phyloP scores from a whole-genome alignment of 2,888 invertebrate species.

The Aproaerema taeniolella region DNA sequence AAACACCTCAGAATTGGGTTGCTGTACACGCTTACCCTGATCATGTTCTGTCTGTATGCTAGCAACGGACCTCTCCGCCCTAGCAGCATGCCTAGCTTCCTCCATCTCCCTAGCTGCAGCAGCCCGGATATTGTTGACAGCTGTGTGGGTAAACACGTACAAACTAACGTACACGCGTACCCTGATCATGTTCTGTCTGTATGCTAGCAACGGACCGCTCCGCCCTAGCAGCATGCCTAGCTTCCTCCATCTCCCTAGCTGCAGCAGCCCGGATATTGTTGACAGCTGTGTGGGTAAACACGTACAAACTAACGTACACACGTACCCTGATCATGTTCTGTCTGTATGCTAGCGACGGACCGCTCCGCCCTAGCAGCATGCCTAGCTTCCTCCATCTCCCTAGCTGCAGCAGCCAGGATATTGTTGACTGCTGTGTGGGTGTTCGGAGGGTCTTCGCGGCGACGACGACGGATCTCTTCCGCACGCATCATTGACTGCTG shows the following conservation, averaged over 20 bases:
- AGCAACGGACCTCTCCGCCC: conserved; percentile 42
- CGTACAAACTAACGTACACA: too few relatives aligned
- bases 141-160: conserved; percentile 69
- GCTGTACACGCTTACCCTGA: conserved; percentile 43
- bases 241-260: conserved; percentile 69
- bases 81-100: conserved; percentile 50
- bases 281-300: conserved; percentile 68
- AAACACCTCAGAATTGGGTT: too few relatives aligned
- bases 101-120: conserved; percentile 72
- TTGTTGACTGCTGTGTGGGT: conserved; percentile 71
- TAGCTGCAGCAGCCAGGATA: conserved; percentile 65
- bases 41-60: conserved; percentile 68
- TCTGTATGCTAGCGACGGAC: conserved; percentile 61
- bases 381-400: conserved; percentile 68
- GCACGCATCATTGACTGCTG: conserved; percentile 75
- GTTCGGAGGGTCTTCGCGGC: conserved; percentile 57
- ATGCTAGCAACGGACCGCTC: conserved; percentile 54
- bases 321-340: conserved; percentile 58
- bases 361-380: conserved; percentile 41
- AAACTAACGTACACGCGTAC: too few relatives aligned
- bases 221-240: conserved; percentile 40
- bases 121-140: conserved; percentile 68
- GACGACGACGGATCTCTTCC: conserved; percentile 62
- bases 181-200: conserved; percentile 63
- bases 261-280: conserved; percentile 71